Evolutionary conservation across 2,797 vertebrate genomes (phyloP), one percentile per base, ranked within the genome.

Genomic region (Rachycentron canadum): DNA sequence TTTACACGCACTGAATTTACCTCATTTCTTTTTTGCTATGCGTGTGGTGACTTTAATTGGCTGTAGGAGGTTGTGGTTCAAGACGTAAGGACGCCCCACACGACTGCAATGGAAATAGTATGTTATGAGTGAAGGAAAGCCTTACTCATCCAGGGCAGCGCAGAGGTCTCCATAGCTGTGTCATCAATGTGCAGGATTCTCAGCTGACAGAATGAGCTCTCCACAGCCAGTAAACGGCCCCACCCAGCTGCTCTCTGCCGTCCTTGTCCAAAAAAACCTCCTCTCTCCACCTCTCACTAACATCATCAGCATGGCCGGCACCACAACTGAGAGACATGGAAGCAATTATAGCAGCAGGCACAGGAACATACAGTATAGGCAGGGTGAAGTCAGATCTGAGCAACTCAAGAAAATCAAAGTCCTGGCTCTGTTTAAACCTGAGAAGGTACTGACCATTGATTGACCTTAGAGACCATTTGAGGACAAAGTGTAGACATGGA

Each of bases 311-410:
- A 38, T 55, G 70, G 89, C 83, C 68, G 30, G 81, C 72, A 82
- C 89, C 89, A 88, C 90, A 88, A 86, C 92, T 83, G 58, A 88
- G 86, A 87, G 84, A 90, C 87, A 94, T 95, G 94, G 94, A 94
- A 95, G 91, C 89, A 94, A 94, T 95, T 95, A 94, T 26, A 87
- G 84, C 73, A 67, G 76, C 71, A 82, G 88, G 73, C 86, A 84
- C 66, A 56, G 82, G 53, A 92, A 89, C 79, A 65, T 78, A 53
- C 63, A 28, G 61, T 78, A 61, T 55, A 76, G 74, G 78, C 69
- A 75, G 79, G 77, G 77, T 58, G 87, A 88, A 79, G 73, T 83
- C 52, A 71, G 77, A 84, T 79, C 83, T 58, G 58, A 73, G 76
- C 78, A 64, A 67, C 69, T 0, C 34, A 50, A 52, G 70, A 72